A percentile compares a stretch with the other conserved stretches of the same genome.
These are phyloP conservation scores for Bombus haemorrhoidalis DNA, from an alignment of 1,140 invertebrate species.

Conservation along the genomic window DNA sequence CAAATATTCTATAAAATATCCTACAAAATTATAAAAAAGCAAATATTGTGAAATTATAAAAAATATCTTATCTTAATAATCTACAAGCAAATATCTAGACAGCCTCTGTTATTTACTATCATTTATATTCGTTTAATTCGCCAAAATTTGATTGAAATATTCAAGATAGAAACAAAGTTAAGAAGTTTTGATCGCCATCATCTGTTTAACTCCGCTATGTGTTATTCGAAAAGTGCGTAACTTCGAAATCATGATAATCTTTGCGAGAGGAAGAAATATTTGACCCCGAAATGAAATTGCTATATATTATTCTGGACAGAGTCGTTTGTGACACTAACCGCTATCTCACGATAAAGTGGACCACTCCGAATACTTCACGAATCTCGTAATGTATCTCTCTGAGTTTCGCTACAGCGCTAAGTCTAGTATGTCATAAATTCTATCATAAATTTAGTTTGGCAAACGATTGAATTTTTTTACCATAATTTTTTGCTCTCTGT, in stretches of 20 bases:
- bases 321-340: background rate
- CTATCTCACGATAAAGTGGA: background rate
- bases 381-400: conserved; percentile 26
- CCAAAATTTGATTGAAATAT: too few species aligned
- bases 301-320: background rate
- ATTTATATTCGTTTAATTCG: too few species aligned
- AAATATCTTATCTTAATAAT: too few species aligned
- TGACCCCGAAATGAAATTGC: background rate
- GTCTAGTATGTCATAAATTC: conserved; percentile 34
- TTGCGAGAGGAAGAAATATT: background rate
- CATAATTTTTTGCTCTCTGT: conserved; percentile 14
- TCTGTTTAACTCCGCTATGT: too few species aligned
- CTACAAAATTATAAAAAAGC: background rate
- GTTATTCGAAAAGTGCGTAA: background rate
- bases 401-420: background rate
- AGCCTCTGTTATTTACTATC: too few species aligned
- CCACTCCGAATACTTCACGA: background rate
- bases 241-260: background rate
- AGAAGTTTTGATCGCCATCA: too few species aligned
- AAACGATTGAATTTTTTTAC: conserved; percentile 54
- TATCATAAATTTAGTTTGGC: conserved; percentile 39
- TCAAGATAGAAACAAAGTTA: too few species aligned
- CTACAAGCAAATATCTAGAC: too few species aligned
- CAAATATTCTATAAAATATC: too few species aligned
- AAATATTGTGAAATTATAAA: too few species aligned